These are phyloP conservation scores for Kuschelorhynchus macadamiae DNA, from an alignment of 2,888 invertebrate genomes.

Conservation along the genomic window DNA sequence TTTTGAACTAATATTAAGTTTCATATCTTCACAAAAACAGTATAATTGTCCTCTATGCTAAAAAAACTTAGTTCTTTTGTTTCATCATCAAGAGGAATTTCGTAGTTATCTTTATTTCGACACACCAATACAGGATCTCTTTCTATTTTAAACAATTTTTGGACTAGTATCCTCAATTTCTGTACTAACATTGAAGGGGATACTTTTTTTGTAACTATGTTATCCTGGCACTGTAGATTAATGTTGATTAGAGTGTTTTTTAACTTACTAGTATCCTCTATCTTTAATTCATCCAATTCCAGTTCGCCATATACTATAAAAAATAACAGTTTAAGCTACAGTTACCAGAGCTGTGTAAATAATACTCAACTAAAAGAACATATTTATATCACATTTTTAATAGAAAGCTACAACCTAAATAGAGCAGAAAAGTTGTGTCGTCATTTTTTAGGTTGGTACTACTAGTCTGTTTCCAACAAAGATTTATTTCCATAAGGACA, in stretches of 20 bases:
- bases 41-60: slow-evolving; percentile 88
- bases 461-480: too few species aligned
- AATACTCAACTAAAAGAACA: too few species aligned
- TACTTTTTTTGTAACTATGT: slow-evolving; percentile 77
- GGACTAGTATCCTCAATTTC: slow-evolving; percentile 85
- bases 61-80: slow-evolving; percentile 87
- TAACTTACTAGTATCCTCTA: slow-evolving; percentile 72
- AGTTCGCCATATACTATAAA: slow-evolving; percentile 85
- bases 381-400: too few species aligned
- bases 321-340: slow-evolving; percentile 17
- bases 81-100: slow-evolving; percentile 81
- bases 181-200: slow-evolving; percentile 85
- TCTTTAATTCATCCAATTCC: slow-evolving; percentile 79
- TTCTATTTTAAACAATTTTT: slow-evolving; percentile 78
- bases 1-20: neutral
- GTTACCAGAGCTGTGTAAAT: too few species aligned
- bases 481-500: too few species aligned
- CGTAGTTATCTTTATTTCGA: slow-evolving; percentile 75
- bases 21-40: slow-evolving; percentile 72
- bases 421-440: too few species aligned
- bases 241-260: slow-evolving; percentile 79
- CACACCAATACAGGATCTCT: slow-evolving; percentile 70
- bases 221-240: slow-evolving; percentile 71
- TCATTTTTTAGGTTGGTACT: too few species aligned
- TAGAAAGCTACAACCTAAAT: too few species aligned